A percentile compares a stretch with the other conserved stretches of the same genome.
Conservation (phyloP, 2,888 invertebrate genomes). For the Pterostichus niger region DNA sequence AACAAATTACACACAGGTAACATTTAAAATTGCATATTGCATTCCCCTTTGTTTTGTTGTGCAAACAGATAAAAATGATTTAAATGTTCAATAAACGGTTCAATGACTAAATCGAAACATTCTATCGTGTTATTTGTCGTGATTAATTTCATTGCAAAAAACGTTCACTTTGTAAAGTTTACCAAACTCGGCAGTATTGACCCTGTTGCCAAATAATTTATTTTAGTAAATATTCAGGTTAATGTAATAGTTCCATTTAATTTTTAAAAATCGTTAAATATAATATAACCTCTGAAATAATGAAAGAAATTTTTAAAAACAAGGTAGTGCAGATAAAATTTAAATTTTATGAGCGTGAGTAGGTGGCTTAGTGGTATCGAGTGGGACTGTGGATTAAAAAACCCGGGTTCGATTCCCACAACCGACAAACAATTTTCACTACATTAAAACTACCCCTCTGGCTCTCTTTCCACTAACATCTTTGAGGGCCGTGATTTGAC, state of each 20-base stretch:
- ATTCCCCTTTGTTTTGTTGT: conserved; percentile 31
- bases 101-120: conserved; percentile 38
- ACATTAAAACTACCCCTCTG: too few relatives aligned
- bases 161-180: conserved; percentile 37
- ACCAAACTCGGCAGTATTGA: conserved; percentile 13
- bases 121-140: conserved; percentile 12
- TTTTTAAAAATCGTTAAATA: too few relatives aligned
- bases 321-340: too few relatives aligned
- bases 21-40: conserved; percentile 38
- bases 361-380: too few relatives aligned
- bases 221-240: not conserved
- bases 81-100: conserved; percentile 44
- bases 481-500: too few relatives aligned
- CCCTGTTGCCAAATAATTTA: conserved; percentile 17
- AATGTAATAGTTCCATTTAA: not conserved
- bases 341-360: too few relatives aligned
- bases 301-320: too few relatives aligned
- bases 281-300: too few relatives aligned
- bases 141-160: conserved; percentile 41
- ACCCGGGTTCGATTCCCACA: too few relatives aligned
- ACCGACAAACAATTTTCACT: too few relatives aligned
- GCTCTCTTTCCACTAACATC: too few relatives aligned
- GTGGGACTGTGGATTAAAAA: too few relatives aligned
- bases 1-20: conserved; percentile 21
- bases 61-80: conserved; percentile 56